Evolutionary conservation across 2,113 vertebrate genomes (phyloP), one percentile per base, ranked within the genome.

Genomic region (Tretioscincus oriximinensis): DNA sequence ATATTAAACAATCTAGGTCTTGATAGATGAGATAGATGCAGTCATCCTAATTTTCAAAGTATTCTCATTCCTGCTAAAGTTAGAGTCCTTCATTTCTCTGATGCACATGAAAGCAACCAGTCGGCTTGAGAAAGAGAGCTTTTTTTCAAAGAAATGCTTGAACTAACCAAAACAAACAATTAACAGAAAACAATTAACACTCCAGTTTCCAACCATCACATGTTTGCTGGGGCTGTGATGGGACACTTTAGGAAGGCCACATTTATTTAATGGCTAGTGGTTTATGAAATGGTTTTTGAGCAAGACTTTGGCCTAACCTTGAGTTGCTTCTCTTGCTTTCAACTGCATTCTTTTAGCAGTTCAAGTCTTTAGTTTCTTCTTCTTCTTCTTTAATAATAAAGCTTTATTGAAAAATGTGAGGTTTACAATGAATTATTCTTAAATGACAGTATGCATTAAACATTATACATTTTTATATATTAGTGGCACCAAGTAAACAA

Each of bases 1-100:
- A 4, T 87, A 86, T 90, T 90, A 82, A 90, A 90, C 85, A 86
- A 86, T 73, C 45, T 21, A 9, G 83, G 86, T 87, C 86, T 88
- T 72, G 85, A 81, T 72, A 78, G 54, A 92, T 76, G 14, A 60
- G 77, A 84, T 84, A 75, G 91, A 88, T 28, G 20, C 28, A 81
- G 87, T 83, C 65, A 10, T 87, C n/a, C 78, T 84, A 45, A 24
- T 84, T 93, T 87, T 22, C 0, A 68, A 82, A 88, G 65, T 54
- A 82, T 75, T 58, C 74, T 5, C 45, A 49, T 68, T 29, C 9
- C 73, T 81, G 60, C 77, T 81, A 80, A 79, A 77, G 86, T 76
- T 74, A 28, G 73, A 81, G 60, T n/a, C 73, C n/a, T 76, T 80
- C 41, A 69, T 1, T 73, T 87, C 85, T 81, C 26, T 79, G 35